A percentile compares a stretch with the other conserved stretches of the same genome.
These are phyloP conservation scores for Coranthus polyacanthus DNA, from an alignment of 2,797 vertebrate species.

Conservation along the genomic window DNA sequence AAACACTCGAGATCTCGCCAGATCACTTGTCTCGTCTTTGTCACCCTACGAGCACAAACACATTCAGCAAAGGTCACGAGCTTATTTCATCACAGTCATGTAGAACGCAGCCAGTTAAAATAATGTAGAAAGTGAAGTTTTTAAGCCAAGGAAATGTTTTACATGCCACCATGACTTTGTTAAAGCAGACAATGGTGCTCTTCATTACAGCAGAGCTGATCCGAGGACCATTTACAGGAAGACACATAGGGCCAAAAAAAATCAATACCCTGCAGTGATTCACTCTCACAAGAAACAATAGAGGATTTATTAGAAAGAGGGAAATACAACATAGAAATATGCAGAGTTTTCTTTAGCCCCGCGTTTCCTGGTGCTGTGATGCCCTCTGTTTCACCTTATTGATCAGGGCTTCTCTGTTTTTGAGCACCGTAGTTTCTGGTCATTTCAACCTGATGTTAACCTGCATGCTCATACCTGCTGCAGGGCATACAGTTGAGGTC, in stretches of 20 bases:
- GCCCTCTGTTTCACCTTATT: not conserved
- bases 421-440: not conserved
- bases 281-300: constrained; percentile 27
- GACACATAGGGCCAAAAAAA: constrained; percentile 7
- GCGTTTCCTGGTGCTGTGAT: constrained; percentile 8
- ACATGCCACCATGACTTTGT: not conserved
- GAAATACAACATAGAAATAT: constrained; percentile 4
- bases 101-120: not conserved
- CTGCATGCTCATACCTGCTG: not conserved
- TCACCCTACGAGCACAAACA: constrained; percentile 3
- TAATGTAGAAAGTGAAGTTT: constrained; percentile 1
- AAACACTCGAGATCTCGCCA: constrained; percentile 18
- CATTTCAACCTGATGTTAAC: not conserved
- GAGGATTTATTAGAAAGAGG: constrained; percentile 18
- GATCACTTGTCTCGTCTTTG: constrained; percentile 22
- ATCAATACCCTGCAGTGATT: constrained; percentile 48
- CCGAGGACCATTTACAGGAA: not conserved
- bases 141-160: constrained; percentile 2
- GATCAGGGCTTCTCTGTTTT: not conserved
- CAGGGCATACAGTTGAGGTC: not conserved
- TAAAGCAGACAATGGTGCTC: constrained; percentile 29
- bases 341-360: not conserved
- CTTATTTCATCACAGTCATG: not conserved
- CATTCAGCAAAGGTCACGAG: not conserved
- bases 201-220: not conserved